Percentiles rank a stretch among this genome's conserved stretches.
Conservation (phyloP, 92 coral and sea anemone genomes). For the Phenganax subtilis region DNA sequence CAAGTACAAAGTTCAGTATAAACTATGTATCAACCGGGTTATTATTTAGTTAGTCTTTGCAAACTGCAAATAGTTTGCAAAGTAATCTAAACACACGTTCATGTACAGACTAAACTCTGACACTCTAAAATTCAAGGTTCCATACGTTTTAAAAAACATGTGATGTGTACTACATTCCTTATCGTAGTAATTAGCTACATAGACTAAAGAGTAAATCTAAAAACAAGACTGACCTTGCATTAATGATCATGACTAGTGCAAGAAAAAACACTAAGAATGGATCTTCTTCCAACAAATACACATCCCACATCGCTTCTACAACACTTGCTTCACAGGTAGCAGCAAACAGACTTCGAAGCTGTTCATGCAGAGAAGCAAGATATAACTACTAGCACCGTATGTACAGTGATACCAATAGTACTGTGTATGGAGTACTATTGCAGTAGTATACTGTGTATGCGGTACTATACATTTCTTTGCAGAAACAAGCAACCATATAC, state of each 20-base stretch:
- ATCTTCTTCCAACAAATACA: slow-evolving; percentile 86
- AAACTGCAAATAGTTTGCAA: too few species aligned
- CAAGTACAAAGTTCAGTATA: too few species aligned
- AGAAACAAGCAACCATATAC: background rate
- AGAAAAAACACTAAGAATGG: slow-evolving; percentile 93
- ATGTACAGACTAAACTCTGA: too few species aligned
- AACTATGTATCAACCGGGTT: too few species aligned
- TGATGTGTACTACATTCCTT: background rate
- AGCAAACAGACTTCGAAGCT: slow-evolving; percentile 88
- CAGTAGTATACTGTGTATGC: background rate
- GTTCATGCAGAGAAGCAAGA: slow-evolving; percentile 4
- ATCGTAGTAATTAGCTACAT: background rate
- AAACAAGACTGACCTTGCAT: slow-evolving; percentile 65
- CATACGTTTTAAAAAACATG: background rate
- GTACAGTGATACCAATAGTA: background rate
- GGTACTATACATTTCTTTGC: background rate
- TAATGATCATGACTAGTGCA: slow-evolving; percentile 84
- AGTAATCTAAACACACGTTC: too few species aligned
- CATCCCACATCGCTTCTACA: slow-evolving; percentile 85
- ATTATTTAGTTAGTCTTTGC: too few species aligned
- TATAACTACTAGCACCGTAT: background rate
- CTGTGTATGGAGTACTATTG: background rate
- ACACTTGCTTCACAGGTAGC: slow-evolving; percentile 81
- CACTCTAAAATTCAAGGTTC: too few species aligned
- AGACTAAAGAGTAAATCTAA: background rate